phyloP scores from a whole-genome alignment of 2,113 vertebrate genomes.

The Lepidothrix coronata region DNA sequence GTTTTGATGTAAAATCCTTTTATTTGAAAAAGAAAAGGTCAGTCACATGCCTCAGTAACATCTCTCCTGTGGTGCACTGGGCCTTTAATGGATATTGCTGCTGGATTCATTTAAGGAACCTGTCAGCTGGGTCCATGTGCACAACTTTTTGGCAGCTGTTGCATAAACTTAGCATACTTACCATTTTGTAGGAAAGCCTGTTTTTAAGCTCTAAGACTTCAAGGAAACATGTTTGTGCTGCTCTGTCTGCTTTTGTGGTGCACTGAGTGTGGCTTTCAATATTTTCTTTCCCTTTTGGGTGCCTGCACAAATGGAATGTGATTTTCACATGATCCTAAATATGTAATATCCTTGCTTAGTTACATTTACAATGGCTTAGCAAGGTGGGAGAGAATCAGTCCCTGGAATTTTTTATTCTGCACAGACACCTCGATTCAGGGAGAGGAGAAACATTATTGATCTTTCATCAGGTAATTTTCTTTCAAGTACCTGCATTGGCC shows the following conservation, averaged over 20 bases:
- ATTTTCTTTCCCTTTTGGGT: not conserved
- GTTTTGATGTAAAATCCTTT: not conserved
- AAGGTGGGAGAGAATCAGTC: not conserved
- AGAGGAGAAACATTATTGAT: constrained; percentile 50
- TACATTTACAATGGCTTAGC: not conserved
- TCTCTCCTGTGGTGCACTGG: not conserved
- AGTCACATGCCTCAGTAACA: not conserved
- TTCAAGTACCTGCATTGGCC: not conserved
- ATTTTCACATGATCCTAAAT: not conserved
- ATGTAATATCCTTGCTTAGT: not conserved
- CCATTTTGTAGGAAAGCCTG: not conserved
- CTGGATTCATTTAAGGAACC: not conserved
- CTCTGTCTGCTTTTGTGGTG: not conserved
- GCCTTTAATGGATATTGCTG: not conserved
- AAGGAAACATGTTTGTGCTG: not conserved
- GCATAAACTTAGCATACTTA: not conserved
- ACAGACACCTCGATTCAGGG: not conserved
- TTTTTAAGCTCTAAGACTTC: not conserved
- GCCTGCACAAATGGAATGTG: not conserved
- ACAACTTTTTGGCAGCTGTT: not conserved
- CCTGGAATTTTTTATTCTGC: not conserved
- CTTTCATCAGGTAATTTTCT: constrained; percentile 53
- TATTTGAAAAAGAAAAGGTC: not conserved
- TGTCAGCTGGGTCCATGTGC: not conserved
- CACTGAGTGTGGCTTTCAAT: not conserved